Evolutionary conservation across 2,113 vertebrate genomes (phyloP).

Genomic region (Cyanoderma ruficeps): DNA sequence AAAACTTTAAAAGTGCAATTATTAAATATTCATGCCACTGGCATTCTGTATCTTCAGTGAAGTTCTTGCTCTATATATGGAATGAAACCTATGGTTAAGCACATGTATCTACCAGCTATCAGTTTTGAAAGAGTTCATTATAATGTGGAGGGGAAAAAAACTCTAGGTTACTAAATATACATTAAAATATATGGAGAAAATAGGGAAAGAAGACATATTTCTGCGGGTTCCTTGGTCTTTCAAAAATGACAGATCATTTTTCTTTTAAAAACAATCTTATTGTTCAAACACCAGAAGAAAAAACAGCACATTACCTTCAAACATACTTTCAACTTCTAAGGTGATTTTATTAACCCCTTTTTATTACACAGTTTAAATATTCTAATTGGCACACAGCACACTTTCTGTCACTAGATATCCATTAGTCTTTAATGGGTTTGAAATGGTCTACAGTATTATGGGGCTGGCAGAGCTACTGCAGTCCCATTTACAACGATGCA

Average conservation of each 20-base stretch:
- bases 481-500: neutral
- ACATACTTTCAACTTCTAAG: slow-evolving; percentile 44
- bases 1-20: slow-evolving; percentile 7
- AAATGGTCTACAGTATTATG: neutral
- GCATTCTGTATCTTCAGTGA: slow-evolving; percentile 18
- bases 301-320: neutral
- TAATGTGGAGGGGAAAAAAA: neutral
- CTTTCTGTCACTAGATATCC: slow-evolving; percentile 18
- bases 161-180: neutral
- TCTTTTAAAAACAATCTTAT: neutral
- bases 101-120: slow-evolving; percentile 3
- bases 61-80: slow-evolving; percentile 5
- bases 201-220: neutral
- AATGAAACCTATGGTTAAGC: slow-evolving; percentile 11
- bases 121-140: slow-evolving; percentile 15
- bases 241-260: neutral
- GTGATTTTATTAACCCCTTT: slow-evolving; percentile 65
- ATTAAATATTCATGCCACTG: slow-evolving; percentile 46
- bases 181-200: neutral
- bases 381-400: slow-evolving; percentile 41
- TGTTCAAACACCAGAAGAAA: neutral
- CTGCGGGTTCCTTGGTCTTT: neutral
- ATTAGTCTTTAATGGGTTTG: slow-evolving; percentile 42
- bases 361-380: slow-evolving; percentile 56
- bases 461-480: slow-evolving; percentile 37